Evolutionary conservation across 64 coral and sea anemone species (phyloP).

Genomic region (Dendrophyllia cribrosa): DNA sequence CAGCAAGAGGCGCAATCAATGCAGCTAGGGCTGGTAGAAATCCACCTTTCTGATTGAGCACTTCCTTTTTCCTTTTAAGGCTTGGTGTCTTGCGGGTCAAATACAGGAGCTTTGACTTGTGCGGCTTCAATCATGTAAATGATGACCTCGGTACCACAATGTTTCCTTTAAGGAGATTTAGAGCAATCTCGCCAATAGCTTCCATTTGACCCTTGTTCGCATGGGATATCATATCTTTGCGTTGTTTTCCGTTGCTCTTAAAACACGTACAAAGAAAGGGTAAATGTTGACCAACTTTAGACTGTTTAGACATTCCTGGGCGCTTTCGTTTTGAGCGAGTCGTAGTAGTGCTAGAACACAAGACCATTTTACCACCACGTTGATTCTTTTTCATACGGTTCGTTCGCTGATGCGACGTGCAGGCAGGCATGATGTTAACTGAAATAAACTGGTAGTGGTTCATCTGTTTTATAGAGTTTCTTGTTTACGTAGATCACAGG

Average conservation of each 20-base stretch:
- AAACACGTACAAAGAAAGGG: no score
- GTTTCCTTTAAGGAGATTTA: constrained; percentile 29
- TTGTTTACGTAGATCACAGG: not conserved
- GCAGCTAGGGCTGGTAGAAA: constrained; percentile 5
- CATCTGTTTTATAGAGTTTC: no score
- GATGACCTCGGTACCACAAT: constrained; percentile 2
- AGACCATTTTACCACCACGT: no score
- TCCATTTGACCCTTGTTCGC: constrained; percentile 19
- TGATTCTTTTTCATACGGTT: no score
- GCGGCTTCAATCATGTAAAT: constrained; percentile 34
- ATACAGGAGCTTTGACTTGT: constrained; percentile 33
- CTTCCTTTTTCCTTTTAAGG: not conserved
- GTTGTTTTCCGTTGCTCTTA: no score
- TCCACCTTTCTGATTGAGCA: constrained; percentile 13
- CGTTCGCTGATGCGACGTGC: not conserved
- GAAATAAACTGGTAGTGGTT: no score
- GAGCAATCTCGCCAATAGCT: not conserved
- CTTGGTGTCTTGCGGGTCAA: constrained; percentile 16
- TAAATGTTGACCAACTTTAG: no score
- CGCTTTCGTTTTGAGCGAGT: no score
- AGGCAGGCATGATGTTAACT: not conserved
- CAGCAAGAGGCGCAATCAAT: not conserved
- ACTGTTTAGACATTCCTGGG: no score
- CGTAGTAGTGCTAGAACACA: no score
- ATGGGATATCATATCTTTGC: not conserved